These are phyloP conservation scores for Amazona guildingii DNA, from an alignment of 2,113 vertebrate genomes.

Conservation along the genomic window DNA sequence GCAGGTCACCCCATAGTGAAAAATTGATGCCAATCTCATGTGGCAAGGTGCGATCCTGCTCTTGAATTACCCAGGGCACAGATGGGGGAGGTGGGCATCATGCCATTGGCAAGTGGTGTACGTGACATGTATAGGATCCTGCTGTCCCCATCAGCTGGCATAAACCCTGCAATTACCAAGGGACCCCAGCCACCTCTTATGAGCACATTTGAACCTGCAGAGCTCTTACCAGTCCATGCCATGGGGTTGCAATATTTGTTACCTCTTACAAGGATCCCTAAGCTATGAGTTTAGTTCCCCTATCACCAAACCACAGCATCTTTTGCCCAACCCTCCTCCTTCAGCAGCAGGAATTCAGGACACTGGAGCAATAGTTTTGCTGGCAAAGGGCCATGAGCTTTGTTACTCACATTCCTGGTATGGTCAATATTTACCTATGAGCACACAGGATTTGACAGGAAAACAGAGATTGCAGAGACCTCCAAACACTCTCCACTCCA, in stretches of 20 bases:
- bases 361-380: background rate
- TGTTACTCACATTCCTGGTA: background rate
- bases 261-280: background rate
- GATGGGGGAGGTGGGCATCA: background rate
- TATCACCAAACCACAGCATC: background rate
- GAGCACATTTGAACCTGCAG: background rate
- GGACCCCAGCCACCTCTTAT: background rate
- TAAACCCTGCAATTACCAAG: background rate
- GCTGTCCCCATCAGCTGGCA: background rate
- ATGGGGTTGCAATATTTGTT: background rate
- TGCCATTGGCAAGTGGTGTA: accelerated
- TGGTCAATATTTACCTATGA: background rate
- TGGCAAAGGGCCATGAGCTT: background rate
- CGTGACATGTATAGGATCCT: background rate
- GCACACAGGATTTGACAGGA: background rate
- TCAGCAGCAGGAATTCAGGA: background rate
- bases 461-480: background rate
- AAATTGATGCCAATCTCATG: slow-evolving; percentile 19
- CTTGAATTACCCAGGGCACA: background rate
- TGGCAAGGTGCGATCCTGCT: background rate
- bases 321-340: background rate
- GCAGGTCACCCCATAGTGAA: background rate
- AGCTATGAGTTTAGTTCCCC: background rate
- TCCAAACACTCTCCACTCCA: background rate
- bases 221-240: background rate